These are phyloP conservation scores for Alexandromys fortis DNA, from an alignment of 2,113 vertebrate genomes.

Conservation along the genomic window DNA sequence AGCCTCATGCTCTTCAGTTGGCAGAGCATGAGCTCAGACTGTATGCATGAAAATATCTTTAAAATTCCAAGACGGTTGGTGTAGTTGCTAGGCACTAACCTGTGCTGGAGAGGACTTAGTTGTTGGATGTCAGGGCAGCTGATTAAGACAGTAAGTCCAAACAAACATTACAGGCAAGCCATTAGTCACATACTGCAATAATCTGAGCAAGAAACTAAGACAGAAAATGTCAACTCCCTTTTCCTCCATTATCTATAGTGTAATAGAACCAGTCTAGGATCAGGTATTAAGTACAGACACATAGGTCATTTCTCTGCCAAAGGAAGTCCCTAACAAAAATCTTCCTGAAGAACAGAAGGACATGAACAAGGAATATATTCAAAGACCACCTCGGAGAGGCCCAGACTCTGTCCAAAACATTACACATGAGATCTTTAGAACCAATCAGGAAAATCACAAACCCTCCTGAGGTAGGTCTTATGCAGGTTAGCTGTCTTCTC, in stretches of 20 bases:
- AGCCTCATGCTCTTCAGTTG: slow-evolving; percentile 22
- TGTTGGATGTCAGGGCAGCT: background rate
- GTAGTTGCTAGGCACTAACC: background rate
- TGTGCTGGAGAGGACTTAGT: background rate
- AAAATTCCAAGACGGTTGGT: background rate
- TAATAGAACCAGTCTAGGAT: background rate
- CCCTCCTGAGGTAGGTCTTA: no score
- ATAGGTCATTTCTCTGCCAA: background rate
- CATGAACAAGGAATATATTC: background rate
- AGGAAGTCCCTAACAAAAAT: background rate
- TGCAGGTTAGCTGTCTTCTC: background rate
- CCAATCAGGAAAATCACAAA: no score
- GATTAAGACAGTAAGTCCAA: slow-evolving; percentile 1
- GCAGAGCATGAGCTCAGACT: background rate
- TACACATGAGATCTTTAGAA: no score
- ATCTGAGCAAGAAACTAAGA: background rate
- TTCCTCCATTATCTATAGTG: background rate
- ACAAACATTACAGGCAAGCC: background rate
- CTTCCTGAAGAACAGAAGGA: background rate
- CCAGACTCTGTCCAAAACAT: no score
- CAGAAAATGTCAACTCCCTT: background rate
- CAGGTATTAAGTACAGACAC: background rate
- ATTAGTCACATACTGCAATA: background rate
- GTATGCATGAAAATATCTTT: slow-evolving; percentile 1
- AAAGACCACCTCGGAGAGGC: no score